These are phyloP conservation scores for Pasiphila rectangulata DNA, from an alignment of 2,888 invertebrate genomes.

Conservation along the genomic window DNA sequence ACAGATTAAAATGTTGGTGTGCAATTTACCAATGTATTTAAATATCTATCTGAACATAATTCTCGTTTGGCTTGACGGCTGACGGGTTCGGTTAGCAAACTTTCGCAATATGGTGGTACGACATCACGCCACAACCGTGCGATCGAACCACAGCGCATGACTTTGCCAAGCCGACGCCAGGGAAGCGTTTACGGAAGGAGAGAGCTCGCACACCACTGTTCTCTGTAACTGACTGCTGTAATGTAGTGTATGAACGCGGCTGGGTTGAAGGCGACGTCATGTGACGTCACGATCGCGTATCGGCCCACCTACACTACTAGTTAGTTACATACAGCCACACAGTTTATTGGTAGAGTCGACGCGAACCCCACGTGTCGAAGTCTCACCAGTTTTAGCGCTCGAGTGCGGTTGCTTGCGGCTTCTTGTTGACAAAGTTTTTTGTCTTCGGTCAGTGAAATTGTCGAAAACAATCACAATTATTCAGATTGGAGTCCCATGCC, in stretches of 20 bases:
- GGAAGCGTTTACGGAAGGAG: constrained; percentile 21
- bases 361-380: constrained; percentile 51
- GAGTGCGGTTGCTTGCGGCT: constrained; percentile 44
- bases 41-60: constrained; percentile 1
- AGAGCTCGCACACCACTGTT: constrained; percentile 21
- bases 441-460: constrained; percentile 38
- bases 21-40: too few species aligned
- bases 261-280: constrained; percentile 48
- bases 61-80: constrained; percentile 11
- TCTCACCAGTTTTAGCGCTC: constrained; percentile 43
- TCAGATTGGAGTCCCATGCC: constrained; percentile 19
- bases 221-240: constrained; percentile 9
- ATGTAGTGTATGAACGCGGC: constrained; percentile 13
- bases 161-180: constrained; percentile 13
- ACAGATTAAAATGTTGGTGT: too few species aligned
- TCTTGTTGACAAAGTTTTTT: constrained; percentile 41
- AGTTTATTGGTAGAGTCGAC: constrained; percentile 59
- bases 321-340: constrained; percentile 30
- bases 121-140: constrained; percentile 72
- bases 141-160: constrained; percentile 45
- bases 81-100: constrained; percentile 33
- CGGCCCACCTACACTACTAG: constrained; percentile 40
- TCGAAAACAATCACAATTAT: constrained; percentile 21
- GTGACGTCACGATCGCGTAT: constrained; percentile 50
- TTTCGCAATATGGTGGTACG: constrained; percentile 65